These are phyloP conservation scores for Pseudomyrmex cubaensis DNA, from an alignment of 1,140 invertebrate genomes.

Conservation along the genomic window DNA sequence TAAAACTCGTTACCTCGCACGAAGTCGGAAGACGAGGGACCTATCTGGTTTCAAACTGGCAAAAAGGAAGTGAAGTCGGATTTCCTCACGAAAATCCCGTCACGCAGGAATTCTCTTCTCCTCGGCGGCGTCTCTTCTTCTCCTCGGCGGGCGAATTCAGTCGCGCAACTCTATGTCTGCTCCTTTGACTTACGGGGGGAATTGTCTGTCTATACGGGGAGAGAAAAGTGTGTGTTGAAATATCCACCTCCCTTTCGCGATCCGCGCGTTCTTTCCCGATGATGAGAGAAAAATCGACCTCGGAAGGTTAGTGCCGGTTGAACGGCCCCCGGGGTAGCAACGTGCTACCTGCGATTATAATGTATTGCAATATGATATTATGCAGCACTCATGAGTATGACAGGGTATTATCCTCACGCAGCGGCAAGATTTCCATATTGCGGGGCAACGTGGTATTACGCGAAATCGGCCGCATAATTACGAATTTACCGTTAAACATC, in stretches of 20 bases:
- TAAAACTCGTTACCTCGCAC: constrained; percentile 67
- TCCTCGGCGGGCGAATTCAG: constrained; percentile 37
- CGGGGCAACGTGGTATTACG: constrained; percentile 77
- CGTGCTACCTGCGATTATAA: constrained; percentile 71
- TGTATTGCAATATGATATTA: constrained; percentile 80
- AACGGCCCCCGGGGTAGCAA: constrained; percentile 60
- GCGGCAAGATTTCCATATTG: constrained; percentile 80
- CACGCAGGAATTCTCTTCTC: constrained; percentile 8
- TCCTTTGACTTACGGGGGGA: neutral
- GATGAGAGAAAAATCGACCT: constrained; percentile 37
- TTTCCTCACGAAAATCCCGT: constrained; percentile 32
- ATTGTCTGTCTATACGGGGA: too few relatives aligned
- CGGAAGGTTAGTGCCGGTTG: constrained; percentile 54
- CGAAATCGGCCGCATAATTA: constrained; percentile 78
- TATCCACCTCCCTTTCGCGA: constrained; percentile 36
- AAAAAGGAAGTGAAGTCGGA: constrained; percentile 42
- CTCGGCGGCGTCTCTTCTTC: too few relatives aligned
- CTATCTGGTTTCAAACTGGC: constrained; percentile 49
- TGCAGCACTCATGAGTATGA: constrained; percentile 79
- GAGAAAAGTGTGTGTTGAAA: constrained; percentile 6
- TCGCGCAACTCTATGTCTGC: constrained; percentile 5
- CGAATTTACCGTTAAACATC: constrained; percentile 75
- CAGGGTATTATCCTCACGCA: constrained; percentile 83
- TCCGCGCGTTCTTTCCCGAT: constrained; percentile 5
- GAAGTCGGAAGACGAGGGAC: constrained; percentile 39